Percentiles rank a stretch among this genome's conserved stretches.
These are phyloP conservation scores for Microplitis manilae DNA, from an alignment of 2,888 invertebrate genomes.

Conservation along the genomic window DNA sequence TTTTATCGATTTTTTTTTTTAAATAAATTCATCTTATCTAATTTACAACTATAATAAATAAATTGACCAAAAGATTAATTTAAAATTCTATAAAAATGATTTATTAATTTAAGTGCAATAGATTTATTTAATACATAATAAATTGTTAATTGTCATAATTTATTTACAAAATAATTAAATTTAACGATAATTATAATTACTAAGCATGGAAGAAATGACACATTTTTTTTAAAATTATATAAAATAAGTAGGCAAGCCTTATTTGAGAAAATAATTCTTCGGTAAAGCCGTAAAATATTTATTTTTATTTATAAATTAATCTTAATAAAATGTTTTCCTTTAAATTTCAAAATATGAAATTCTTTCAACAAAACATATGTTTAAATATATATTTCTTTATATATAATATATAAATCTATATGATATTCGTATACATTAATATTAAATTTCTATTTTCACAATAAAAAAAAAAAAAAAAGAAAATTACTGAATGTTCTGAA, in stretches of 20 bases:
- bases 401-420: neutral
- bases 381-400: too few species aligned
- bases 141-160: conserved; percentile 1
- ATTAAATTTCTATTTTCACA: too few species aligned
- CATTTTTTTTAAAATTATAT: neutral
- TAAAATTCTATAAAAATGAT: neutral
- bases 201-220: conserved; percentile 13
- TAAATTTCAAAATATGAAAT: too few species aligned
- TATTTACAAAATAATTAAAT: conserved; percentile 25
- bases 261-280: neutral
- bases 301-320: neutral
- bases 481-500: too few species aligned
- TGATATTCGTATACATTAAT: neutral
- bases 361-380: too few species aligned
- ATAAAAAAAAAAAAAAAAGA: too few species aligned
- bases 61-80: neutral
- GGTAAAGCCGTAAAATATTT: neutral
- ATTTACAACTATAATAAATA: neutral
- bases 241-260: conserved; percentile 11
- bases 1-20: neutral
- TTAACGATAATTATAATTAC: neutral
- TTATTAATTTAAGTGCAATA: conserved; percentile 8
- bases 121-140: conserved; percentile 1
- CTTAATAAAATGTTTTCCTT: neutral
- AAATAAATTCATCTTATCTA: neutral